Evolutionary conservation across 2,113 vertebrate genomes (phyloP).

Genomic region (Rhadina sibilatrix): DNA sequence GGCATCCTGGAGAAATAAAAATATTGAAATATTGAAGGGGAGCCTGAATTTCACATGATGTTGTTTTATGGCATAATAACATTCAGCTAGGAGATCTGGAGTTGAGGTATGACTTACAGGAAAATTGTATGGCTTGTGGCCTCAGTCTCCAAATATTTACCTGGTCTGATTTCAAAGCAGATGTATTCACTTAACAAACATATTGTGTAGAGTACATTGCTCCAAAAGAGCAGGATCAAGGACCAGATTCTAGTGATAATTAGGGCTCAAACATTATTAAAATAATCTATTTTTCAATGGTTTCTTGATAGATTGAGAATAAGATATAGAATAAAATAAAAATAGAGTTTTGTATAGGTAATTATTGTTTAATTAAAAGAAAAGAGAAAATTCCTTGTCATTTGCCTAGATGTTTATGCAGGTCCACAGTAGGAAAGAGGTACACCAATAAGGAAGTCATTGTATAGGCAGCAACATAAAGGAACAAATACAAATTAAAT

Average conservation of each 20-base stretch:
- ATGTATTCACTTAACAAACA: background rate
- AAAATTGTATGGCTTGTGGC: background rate
- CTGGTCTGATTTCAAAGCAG: background rate
- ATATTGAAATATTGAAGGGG: background rate
- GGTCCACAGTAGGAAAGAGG: background rate
- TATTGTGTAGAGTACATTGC: background rate
- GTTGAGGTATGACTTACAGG: background rate
- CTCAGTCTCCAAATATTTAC: background rate
- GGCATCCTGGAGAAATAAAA: background rate
- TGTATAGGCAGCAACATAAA: background rate
- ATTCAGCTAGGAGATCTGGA: background rate
- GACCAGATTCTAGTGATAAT: background rate
- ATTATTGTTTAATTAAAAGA: background rate
- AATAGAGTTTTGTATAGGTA: background rate
- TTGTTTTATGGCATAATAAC: background rate
- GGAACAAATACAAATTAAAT: conserved; percentile 39
- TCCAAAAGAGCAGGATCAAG: background rate
- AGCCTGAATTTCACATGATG: background rate
- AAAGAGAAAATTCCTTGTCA: background rate
- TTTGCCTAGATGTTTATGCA: background rate
- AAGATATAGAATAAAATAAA: background rate
- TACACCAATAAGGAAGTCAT: background rate
- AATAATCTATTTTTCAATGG: background rate
- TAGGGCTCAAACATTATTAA: background rate
- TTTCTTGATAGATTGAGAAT: background rate